Base-by-base conservation (phyloP, 2,113 vertebrate species). In the Aspidoscelis tigris region DNA sequence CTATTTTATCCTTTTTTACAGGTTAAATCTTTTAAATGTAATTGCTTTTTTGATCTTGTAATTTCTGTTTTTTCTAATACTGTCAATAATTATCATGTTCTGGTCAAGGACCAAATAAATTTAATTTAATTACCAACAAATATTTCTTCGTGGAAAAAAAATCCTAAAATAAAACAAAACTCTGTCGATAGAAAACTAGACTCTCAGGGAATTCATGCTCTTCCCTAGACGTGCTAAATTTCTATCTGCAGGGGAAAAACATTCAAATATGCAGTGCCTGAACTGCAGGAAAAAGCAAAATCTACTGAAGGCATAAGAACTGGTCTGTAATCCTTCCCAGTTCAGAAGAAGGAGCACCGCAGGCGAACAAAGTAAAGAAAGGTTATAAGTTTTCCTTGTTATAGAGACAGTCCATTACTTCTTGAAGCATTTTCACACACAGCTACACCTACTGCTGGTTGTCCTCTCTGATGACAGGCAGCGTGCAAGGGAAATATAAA, bases 381-480 rank as follows among this genome's bases (percentile, higher is more conserved):
- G 33, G 43, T 58, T 41, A 26, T 11, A 26, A 20, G 16, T 80
- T 73, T 85, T 85, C 11, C 71, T 50, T 47, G 21, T 55, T 75
- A 47, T 76, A 26, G 58, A 4, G 1, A 44, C 1, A 20, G 44
- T 66, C 80, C 41, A 0, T 83, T 81, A 74, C 14, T 66, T 53
- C 70, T 7, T 66, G 85, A 76, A 7, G 41, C 7, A 43, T 61
- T 87, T 68, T 53, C 69, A 73, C 81, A 83, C 58, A 20, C 58
- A n/a, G 70, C 90, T 79, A 88, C 86, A 94, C 94, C 96, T 96
- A 96, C 94, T 96, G 94, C 94, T 95, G 94, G 90, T 91, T 96
- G 89, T 96, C 96, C 92, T 95, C 96, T 92, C 96, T 96, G 94
- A 83, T 0, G 77, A 33, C 58, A 43, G 71, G 91, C 94, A 94